These are phyloP conservation scores for Aurelia coerulea DNA, from an alignment of 30 jellyfish, hydroid and myxozoan genomes.

Conservation along the genomic window DNA sequence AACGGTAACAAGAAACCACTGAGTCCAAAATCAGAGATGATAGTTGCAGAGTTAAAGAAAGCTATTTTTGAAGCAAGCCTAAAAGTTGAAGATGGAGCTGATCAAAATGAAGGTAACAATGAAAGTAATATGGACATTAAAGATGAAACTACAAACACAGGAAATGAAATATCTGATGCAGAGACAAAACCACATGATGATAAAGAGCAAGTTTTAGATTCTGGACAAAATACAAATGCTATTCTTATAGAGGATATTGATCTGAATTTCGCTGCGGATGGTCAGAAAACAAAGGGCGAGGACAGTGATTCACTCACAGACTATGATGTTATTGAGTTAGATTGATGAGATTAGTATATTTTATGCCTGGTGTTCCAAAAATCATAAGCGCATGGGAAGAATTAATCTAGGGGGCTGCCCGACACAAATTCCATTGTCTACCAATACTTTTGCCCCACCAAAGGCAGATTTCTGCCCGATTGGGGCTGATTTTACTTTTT, in stretches of 20 bases:
- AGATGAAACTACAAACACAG: slow-evolving; percentile 1
- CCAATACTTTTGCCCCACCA: too few relatives aligned
- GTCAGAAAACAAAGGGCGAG: not conserved
- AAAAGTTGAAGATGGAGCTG: slow-evolving; percentile 23
- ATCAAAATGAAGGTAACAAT: not conserved
- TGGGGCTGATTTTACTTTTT: too few relatives aligned
- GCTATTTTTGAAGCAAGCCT: slow-evolving; percentile 56
- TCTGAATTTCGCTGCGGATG: not conserved
- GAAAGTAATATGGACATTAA: not conserved
- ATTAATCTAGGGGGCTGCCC: too few relatives aligned
- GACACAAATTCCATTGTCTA: too few relatives aligned
- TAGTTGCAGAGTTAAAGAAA: slow-evolving; percentile 51
- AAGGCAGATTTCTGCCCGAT: too few relatives aligned
- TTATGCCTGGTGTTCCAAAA: not conserved
- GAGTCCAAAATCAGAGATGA: slow-evolving; percentile 56
- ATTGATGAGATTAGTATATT: slow-evolving; percentile 1
- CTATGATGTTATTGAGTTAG: slow-evolving; percentile 71
- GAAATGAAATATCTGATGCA: not conserved
- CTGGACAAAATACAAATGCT: slow-evolving; percentile 3
- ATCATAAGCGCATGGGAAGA: not conserved
- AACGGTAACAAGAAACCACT: slow-evolving; percentile 8
- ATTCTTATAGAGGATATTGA: not conserved
- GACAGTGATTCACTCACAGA: slow-evolving; percentile 46
- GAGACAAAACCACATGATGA: not conserved
- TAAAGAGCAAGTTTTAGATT: not conserved